phyloP scores from a whole-genome alignment of 2,113 vertebrate species.

The Poeciliopsis prolifica region DNA sequence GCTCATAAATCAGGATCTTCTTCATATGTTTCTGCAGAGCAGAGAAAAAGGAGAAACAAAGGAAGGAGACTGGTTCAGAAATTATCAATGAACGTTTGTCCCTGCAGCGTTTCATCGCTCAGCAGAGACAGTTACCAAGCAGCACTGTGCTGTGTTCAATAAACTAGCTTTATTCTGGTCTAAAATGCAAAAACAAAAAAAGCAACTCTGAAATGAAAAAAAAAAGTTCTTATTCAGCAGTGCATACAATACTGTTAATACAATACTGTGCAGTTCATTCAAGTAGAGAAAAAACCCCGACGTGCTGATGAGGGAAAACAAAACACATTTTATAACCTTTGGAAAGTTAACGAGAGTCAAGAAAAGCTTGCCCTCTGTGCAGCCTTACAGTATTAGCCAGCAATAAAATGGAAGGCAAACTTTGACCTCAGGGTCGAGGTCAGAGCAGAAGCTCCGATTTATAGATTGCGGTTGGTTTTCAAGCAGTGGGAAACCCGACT shows the following conservation, averaged over 20 bases:
- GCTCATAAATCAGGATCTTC: conserved; percentile 68
- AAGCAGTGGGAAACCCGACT: neutral
- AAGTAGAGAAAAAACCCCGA: conserved; percentile 24
- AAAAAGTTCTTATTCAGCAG: neutral
- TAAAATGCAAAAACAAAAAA: conserved; percentile 26
- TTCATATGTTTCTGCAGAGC: conserved; percentile 32
- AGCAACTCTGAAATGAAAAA: conserved; percentile 39
- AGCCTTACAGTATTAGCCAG: neutral
- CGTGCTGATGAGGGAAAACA: conserved; percentile 38
- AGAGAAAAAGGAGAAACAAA: neutral
- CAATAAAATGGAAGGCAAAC: conserved; percentile 1
- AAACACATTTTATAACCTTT: neutral
- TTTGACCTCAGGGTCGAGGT: conserved; percentile 17
- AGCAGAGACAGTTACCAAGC: conserved; percentile 1
- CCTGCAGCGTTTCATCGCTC: conserved; percentile 8
- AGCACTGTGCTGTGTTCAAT: conserved; percentile 42
- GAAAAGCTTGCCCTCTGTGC: neutral
- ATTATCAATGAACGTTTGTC: conserved; percentile 14
- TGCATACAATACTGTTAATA: conserved; percentile 13
- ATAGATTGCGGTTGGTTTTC: neutral
- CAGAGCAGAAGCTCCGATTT: neutral
- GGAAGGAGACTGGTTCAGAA: conserved; percentile 12
- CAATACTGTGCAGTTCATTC: conserved; percentile 41
- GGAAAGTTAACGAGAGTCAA: neutral
- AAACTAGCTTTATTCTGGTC: conserved; percentile 70